A percentile compares a stretch with the other conserved stretches of the same genome.
These are phyloP conservation scores for Argyresthia albistria DNA, from an alignment of 2,888 invertebrate genomes.

Conservation along the genomic window DNA sequence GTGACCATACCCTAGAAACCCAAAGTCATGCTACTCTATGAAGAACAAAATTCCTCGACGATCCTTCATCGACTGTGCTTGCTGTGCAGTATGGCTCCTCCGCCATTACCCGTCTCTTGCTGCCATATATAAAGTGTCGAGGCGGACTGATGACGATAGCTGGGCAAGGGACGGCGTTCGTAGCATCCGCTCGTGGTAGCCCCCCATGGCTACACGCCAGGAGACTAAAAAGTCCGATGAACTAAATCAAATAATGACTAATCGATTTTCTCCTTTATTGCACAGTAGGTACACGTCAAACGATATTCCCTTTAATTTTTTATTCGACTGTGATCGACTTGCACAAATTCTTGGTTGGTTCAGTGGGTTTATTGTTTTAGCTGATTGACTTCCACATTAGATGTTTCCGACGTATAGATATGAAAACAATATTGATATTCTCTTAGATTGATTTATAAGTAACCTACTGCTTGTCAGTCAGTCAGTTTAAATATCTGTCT, in stretches of 20 bases:
- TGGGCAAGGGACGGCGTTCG: conserved; percentile 25
- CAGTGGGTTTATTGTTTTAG: background rate
- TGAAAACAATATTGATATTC: too few relatives aligned
- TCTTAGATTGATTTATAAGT: too few relatives aligned
- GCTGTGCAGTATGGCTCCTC: conserved; percentile 15
- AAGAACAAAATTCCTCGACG: background rate
- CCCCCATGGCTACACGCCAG: conserved; percentile 58
- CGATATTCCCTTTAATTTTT: conserved; percentile 66
- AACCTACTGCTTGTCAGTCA: too few relatives aligned
- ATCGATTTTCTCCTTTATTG: conserved; percentile 69
- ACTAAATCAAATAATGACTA: conserved; percentile 74
- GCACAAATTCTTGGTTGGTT: background rate
- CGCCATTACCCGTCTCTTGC: conserved; percentile 30
- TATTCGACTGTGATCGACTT: conserved; percentile 47
- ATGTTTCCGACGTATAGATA: background rate
- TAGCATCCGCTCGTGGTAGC: conserved; percentile 50
- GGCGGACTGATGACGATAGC: conserved; percentile 55
- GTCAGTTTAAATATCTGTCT: too few relatives aligned
- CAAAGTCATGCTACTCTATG: background rate
- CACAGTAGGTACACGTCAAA: conserved; percentile 73
- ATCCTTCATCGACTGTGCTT: conserved; percentile 1
- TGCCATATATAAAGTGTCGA: conserved; percentile 62
- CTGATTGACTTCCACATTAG: background rate
- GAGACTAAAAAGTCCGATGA: conserved; percentile 54
- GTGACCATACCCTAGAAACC: background rate